These are phyloP conservation scores for Nannobrachium achirus DNA, from an alignment of 2,113 vertebrate genomes.

Conservation along the genomic window DNA sequence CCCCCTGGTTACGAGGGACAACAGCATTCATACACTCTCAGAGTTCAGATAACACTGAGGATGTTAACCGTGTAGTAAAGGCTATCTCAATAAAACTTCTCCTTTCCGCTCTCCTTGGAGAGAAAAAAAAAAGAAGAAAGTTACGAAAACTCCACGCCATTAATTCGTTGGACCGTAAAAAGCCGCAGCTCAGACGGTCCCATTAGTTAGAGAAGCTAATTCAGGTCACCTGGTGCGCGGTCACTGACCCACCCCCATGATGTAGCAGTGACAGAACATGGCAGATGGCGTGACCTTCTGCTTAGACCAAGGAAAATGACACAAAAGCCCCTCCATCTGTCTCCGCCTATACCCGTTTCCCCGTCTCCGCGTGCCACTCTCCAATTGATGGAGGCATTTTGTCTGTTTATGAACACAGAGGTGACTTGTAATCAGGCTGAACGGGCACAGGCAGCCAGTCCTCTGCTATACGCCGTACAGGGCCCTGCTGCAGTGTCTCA, in stretches of 20 bases:
- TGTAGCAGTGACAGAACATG: slow-evolving; percentile 71
- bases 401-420: slow-evolving; percentile 75
- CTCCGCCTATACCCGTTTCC: slow-evolving; percentile 29
- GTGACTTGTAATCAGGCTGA: slow-evolving; percentile 79
- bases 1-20: slow-evolving; percentile 3
- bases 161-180: slow-evolving; percentile 19
- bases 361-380: slow-evolving; percentile 26
- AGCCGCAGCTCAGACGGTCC: slow-evolving; percentile 32
- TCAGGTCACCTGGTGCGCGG: slow-evolving; percentile 42
- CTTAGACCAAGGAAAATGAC: slow-evolving; percentile 63
- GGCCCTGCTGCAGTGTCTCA: slow-evolving; percentile 55
- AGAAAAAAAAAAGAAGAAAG: slow-evolving; percentile 6
- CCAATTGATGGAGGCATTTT: slow-evolving; percentile 71
- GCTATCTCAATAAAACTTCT: background rate
- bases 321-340: slow-evolving; percentile 57
- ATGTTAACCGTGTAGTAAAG: too few species aligned
- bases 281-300: slow-evolving; percentile 71
- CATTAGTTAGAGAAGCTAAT: slow-evolving; percentile 45
- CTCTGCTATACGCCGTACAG: slow-evolving; percentile 46
- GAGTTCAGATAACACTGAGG: background rate
- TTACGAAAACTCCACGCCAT: background rate
- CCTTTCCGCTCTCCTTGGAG: slow-evolving; percentile 2
- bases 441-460: slow-evolving; percentile 59
- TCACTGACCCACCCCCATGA: slow-evolving; percentile 69
- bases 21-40: background rate